These are phyloP conservation scores for Chymomyza costata DNA, from an alignment of 1,140 invertebrate genomes.

Conservation along the genomic window DNA sequence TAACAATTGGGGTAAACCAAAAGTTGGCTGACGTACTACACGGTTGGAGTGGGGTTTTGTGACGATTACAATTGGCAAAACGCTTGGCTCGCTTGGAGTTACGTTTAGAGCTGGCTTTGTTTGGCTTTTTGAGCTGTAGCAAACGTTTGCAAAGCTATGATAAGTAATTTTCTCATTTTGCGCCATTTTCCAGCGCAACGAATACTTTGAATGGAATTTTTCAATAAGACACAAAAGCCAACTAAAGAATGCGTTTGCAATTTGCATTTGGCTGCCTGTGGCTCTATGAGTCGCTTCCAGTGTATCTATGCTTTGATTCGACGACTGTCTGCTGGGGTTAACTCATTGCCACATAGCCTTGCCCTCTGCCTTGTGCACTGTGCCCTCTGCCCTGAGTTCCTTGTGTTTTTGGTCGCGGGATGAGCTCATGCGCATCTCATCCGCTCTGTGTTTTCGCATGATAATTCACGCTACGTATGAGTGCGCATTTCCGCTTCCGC, in stretches of 20 bases:
- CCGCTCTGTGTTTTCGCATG: constrained; percentile 13
- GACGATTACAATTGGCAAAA: too few species aligned
- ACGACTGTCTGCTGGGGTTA: too few species aligned
- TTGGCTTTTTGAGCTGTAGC: too few species aligned
- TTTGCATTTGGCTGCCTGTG: constrained; percentile 11
- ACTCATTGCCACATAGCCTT: neutral
- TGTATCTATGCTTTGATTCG: too few species aligned
- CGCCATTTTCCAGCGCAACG: constrained; percentile 18
- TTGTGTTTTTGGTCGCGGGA: neutral
- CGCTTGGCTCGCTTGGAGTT: too few species aligned
- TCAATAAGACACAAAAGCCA: constrained; percentile 23
- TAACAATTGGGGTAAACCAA: too few species aligned
- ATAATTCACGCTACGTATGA: constrained; percentile 21
- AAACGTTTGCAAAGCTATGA: constrained; percentile 20
- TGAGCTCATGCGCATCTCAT: too few species aligned
- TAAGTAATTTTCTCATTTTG: constrained; percentile 22
- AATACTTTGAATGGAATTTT: constrained; percentile 20
- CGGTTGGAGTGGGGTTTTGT: too few species aligned
- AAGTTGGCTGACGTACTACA: too few species aligned
- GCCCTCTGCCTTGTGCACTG: neutral
- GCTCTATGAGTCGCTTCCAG: too few species aligned
- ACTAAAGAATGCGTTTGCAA: constrained; percentile 19
- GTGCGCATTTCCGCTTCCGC: constrained; percentile 20
- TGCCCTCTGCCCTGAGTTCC: neutral
- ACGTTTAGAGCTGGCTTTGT: too few species aligned